phyloP scores from a whole-genome alignment of 2,888 invertebrate genomes.

The Erebia aethiops region DNA sequence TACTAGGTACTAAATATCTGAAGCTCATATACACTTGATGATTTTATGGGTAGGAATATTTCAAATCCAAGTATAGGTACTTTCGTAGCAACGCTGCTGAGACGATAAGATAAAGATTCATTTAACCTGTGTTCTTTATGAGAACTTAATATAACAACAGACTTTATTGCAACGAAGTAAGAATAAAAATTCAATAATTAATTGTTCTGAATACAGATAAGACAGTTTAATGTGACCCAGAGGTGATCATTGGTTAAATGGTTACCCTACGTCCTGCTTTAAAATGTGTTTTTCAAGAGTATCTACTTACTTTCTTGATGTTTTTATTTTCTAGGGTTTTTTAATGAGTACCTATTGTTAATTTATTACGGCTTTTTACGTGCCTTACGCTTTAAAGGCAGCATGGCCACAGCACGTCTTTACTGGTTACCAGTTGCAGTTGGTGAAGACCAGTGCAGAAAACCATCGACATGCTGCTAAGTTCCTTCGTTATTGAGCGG shows the following conservation, averaged over 20 bases:
- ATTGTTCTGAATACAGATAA: constrained; percentile 3
- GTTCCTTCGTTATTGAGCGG: too few species aligned
- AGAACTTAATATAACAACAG: neutral
- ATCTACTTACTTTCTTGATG: too few species aligned
- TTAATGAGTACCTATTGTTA: too few species aligned
- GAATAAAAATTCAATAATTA: constrained; percentile 14
- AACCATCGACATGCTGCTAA: too few species aligned
- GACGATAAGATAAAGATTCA: constrained; percentile 62
- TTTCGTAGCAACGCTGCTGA: constrained; percentile 50
- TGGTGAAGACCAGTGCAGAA: too few species aligned
- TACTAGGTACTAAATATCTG: too few species aligned
- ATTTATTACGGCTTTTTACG: too few species aligned
- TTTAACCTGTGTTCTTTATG: neutral
- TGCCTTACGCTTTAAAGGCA: too few species aligned
- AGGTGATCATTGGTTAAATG: neutral
- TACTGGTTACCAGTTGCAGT: too few species aligned
- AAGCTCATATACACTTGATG: neutral
- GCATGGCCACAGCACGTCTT: too few species aligned
- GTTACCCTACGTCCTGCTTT: neutral
- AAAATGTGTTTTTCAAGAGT: too few species aligned
- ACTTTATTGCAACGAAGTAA: constrained; percentile 20
- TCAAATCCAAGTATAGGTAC: constrained; percentile 55
- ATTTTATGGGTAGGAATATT: constrained; percentile 35
- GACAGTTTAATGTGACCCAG: constrained; percentile 7
- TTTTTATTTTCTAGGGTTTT: too few species aligned